Conservation (phyloP, 2,113 vertebrate species). For the Python bivittatus region DNA sequence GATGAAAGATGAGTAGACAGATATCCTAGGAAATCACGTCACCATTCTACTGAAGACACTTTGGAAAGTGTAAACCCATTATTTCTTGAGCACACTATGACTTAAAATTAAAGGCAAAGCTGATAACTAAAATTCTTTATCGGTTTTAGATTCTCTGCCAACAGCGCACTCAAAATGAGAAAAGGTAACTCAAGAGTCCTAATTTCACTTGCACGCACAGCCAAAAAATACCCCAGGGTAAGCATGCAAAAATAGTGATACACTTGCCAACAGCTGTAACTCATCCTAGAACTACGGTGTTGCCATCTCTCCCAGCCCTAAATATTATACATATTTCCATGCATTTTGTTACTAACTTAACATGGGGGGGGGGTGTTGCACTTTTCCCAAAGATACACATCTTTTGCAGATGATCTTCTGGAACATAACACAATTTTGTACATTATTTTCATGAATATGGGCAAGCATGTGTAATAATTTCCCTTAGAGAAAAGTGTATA, state of each 20-base stretch:
- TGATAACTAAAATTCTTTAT: not conserved
- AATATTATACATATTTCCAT: not conserved
- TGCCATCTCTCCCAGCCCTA: not conserved
- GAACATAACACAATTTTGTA: too few species aligned
- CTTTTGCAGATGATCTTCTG: not conserved
- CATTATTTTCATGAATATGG: too few species aligned
- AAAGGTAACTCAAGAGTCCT: not conserved
- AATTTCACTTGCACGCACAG: not conserved
- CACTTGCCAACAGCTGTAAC: too few species aligned
- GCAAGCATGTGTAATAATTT: too few species aligned
- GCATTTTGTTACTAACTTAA: not conserved
- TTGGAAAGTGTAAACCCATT: not conserved
- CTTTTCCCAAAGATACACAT: not conserved
- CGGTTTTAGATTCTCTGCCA: not conserved
- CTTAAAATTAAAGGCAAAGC: not conserved
- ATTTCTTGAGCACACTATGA: not conserved
- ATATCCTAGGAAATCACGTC: not conserved
- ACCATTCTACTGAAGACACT: not conserved
- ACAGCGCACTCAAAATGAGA: not conserved
- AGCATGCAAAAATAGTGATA: not conserved
- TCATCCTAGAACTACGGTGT: not conserved
- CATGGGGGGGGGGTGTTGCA: too few species aligned
- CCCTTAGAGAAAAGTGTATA: too few species aligned
- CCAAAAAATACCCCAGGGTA: not conserved
- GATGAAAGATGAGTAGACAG: not conserved